These are phyloP conservation scores for Lates japonicus DNA, from an alignment of 2,797 vertebrate species.

Conservation along the genomic window DNA sequence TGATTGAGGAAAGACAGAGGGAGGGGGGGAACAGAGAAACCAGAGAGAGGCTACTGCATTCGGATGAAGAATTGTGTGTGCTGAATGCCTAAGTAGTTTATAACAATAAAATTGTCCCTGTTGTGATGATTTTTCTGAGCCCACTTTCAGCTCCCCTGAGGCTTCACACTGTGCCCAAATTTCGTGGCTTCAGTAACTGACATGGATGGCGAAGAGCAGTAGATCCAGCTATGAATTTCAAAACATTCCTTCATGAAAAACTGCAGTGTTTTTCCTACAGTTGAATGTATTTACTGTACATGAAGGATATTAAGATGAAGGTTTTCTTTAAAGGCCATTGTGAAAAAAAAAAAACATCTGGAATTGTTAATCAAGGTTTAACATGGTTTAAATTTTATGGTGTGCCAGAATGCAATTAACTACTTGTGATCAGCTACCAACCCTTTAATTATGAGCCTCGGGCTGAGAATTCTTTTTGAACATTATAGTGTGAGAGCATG, in stretches of 20 bases:
- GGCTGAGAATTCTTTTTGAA: slow-evolving; percentile 23
- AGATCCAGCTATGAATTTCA: slow-evolving; percentile 28
- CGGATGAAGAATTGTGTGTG: slow-evolving; percentile 34
- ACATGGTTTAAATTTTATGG: slow-evolving; percentile 37
- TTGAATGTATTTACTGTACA: neutral
- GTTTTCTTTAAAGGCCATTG: slow-evolving; percentile 7
- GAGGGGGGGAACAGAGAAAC: slow-evolving; percentile 17
- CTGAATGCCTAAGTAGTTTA: slow-evolving; percentile 60
- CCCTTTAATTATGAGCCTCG: slow-evolving; percentile 41
- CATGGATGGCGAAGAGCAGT: slow-evolving; percentile 8
- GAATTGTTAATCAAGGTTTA: slow-evolving; percentile 48
- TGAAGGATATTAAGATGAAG: neutral
- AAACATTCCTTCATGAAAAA: slow-evolving; percentile 25
- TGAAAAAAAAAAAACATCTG: slow-evolving; percentile 4
- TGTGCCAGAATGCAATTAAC: slow-evolving; percentile 43
- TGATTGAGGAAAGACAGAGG: slow-evolving; percentile 23
- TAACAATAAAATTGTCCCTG: slow-evolving; percentile 53
- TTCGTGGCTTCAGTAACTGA: slow-evolving; percentile 5
- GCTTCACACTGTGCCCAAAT: slow-evolving; percentile 30
- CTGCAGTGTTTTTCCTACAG: neutral
- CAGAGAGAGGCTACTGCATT: slow-evolving; percentile 33
- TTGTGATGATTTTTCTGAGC: slow-evolving; percentile 45
- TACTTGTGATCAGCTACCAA: slow-evolving; percentile 33
- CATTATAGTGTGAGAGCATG: neutral
- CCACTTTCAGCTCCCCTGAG: slow-evolving; percentile 31